phyloP scores from a whole-genome alignment of 2,797 vertebrate genomes.

The Clarias platycephalus region DNA sequence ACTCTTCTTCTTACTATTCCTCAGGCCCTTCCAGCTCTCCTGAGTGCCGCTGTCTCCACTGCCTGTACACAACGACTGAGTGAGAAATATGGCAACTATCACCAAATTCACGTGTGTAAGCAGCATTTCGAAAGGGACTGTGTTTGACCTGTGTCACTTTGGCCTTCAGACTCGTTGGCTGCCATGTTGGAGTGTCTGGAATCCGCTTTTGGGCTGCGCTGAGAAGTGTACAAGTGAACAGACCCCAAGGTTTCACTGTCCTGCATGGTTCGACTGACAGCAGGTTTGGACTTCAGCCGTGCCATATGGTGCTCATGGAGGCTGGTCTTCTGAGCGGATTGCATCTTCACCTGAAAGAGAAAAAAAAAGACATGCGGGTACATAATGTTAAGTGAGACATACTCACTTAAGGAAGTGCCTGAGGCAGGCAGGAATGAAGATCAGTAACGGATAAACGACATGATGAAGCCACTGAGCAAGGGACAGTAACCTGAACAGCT shows the following conservation, averaged over 20 bases:
- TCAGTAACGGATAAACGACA: neutral
- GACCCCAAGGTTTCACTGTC: constrained; percentile 76
- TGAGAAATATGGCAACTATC: neutral
- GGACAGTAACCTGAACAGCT: constrained; percentile 76
- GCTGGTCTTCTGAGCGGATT: constrained; percentile 75
- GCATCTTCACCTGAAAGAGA: constrained; percentile 78
- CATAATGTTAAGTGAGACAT: neutral
- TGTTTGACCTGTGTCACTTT: constrained; percentile 75
- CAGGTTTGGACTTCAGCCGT: constrained; percentile 84
- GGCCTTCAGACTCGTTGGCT: constrained; percentile 67
- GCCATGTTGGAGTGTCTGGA: constrained; percentile 63
- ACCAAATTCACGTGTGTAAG: neutral
- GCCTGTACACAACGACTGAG: constrained; percentile 63
- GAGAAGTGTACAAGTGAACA: constrained; percentile 68
- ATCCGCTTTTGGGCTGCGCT: constrained; percentile 73
- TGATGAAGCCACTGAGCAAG: neutral
- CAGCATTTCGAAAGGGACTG: neutral
- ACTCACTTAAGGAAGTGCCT: neutral
- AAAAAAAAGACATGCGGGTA: neutral
- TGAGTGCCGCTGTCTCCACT: constrained; percentile 73
- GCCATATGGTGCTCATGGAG: constrained; percentile 68
- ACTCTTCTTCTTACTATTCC: constrained; percentile 63
- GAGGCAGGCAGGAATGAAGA: neutral
- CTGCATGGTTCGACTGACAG: constrained; percentile 78
- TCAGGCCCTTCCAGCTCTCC: constrained; percentile 69